Evolutionary conservation across 64 coral and sea anemone genomes (phyloP).

Genomic region (Anthopleura sola): DNA sequence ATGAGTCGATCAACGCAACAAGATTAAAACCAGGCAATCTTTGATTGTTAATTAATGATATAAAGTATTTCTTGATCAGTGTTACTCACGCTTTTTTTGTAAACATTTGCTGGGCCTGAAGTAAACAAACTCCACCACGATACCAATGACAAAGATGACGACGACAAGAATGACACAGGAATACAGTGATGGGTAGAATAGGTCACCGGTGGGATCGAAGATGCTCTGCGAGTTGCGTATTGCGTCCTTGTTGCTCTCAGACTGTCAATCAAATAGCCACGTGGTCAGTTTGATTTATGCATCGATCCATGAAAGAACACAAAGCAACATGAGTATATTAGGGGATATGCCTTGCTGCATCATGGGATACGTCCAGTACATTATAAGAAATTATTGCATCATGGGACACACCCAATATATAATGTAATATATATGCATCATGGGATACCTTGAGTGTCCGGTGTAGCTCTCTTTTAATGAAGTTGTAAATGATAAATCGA

Average conservation of each 20-base stretch:
- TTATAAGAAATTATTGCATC: too few relatives aligned
- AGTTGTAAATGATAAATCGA: conserved; percentile 58
- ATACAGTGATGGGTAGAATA: conserved; percentile 85
- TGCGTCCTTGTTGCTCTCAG: conserved; percentile 39
- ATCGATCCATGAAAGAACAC: background rate
- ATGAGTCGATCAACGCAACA: too few relatives aligned
- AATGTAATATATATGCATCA: background rate
- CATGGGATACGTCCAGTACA: background rate
- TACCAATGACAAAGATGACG: conserved; percentile 54
- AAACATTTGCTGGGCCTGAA: background rate
- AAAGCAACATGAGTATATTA: too few relatives aligned
- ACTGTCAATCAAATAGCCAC: conserved; percentile 5
- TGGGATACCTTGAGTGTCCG: conserved; percentile 54
- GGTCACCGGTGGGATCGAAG: conserved; percentile 87
- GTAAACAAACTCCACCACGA: conserved; percentile 31
- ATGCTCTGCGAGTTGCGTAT: conserved; percentile 82
- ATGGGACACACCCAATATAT: too few relatives aligned
- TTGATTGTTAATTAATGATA: too few relatives aligned
- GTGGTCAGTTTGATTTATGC: background rate
- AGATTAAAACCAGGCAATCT: too few relatives aligned
- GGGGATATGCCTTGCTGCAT: background rate
- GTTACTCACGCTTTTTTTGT: background rate
- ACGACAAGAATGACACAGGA: conserved; percentile 53
- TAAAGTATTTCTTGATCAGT: background rate
- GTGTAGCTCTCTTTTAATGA: conserved; percentile 47